These are phyloP conservation scores for Oxyruncus cristatus DNA, from an alignment of 2,113 vertebrate species.

Conservation along the genomic window DNA sequence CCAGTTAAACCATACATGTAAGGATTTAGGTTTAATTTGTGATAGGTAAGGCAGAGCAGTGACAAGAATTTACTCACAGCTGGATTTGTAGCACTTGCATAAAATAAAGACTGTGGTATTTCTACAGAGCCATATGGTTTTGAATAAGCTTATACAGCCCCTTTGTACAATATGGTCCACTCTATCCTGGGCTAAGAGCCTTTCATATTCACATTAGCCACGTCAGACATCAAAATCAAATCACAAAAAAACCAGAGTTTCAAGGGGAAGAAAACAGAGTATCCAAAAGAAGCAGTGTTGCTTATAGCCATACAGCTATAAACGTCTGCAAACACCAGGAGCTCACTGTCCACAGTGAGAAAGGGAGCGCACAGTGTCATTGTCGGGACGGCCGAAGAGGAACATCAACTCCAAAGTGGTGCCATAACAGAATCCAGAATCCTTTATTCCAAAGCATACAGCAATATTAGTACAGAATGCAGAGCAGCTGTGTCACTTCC, in stretches of 20 bases:
- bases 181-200: not conserved
- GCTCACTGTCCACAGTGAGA: not conserved
- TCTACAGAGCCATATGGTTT: not conserved
- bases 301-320: not conserved
- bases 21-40: not conserved
- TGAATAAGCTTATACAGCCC: not conserved
- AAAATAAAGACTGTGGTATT: not conserved
- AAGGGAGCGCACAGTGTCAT: no score
- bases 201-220: not conserved
- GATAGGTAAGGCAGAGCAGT: not conserved
- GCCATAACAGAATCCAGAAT: no score
- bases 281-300: not conserved
- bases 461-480: no score
- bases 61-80: not conserved
- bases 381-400: no score
- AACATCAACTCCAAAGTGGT: no score
- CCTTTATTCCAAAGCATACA: no score
- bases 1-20: not conserved
- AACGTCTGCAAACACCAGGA: not conserved
- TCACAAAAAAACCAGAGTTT: not conserved
- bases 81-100: not conserved
- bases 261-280: not conserved
- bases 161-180: not conserved
- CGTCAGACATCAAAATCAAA: not conserved
- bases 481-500: no score